Base-by-base conservation (phyloP, 2,888 invertebrate species). In the Acanthosoma haemorrhoidale region DNA sequence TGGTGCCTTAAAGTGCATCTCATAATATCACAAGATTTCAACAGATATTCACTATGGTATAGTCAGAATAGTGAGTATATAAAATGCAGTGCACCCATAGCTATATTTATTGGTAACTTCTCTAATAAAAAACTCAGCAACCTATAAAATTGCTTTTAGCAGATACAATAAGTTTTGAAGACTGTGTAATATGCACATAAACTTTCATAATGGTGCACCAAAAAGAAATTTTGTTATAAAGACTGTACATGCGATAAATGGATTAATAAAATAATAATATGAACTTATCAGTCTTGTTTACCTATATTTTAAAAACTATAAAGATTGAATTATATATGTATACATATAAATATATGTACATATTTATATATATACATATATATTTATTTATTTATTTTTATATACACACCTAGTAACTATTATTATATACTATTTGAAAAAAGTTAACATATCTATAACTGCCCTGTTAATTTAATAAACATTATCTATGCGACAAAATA, bases 281-380 rank as follows among this genome's bases (percentile, higher is more conserved):
- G 69, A 73, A 72, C 72, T 71, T 71, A 71, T 73, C 73, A 73
- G 73, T 73, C 73, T 73, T 73, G 32, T 73, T 70, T 69, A 72
- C 72, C 73, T 71, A 73, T 69, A 70, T 63, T 69, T 73, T 67
- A 67, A 60, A 71, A 67, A 66, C 71, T 71, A 72, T 71, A 66
- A 41, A 66, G 31, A 67, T 64, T 59, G 34, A 69, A 41, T 60
- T 60, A 29, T 60, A 68, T 38, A 39, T 43, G 34, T 29, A 69
- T 39, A 39, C 15, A 36, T 69, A 18, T 60, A 69, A n/a, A 69
- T 32, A 51, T 39, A 58, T 58, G 21, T 58, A 36, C 18, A 58
- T 68, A 57, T 16, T 8, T 43, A 61, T 58, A 70, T 69, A 70
- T 67, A 69, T 59, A 59, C 59, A 63, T 38, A 38, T 63, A 31